Percentiles rank a stretch among this genome's conserved stretches.
These are phyloP conservation scores for Hyles euphorbiae DNA, from an alignment of 1,140 invertebrate species.

Conservation along the genomic window DNA sequence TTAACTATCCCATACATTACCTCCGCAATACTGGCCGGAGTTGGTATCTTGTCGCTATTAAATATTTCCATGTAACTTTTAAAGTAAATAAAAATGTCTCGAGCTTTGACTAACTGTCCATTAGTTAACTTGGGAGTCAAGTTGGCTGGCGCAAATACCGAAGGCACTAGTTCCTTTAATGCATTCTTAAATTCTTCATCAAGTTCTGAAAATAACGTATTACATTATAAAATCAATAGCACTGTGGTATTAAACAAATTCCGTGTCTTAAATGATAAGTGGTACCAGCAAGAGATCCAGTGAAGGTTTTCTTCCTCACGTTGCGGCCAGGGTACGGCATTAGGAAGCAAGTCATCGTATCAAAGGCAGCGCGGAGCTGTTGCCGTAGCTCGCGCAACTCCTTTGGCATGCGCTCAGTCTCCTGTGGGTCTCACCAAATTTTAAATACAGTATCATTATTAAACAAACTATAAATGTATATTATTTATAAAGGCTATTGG, in stretches of 20 bases:
- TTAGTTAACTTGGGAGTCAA: slow-evolving; percentile 2
- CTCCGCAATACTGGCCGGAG: not conserved
- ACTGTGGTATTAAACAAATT: too few species aligned
- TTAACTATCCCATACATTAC: not conserved
- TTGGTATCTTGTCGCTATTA: slow-evolving; percentile 5
- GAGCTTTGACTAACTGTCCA: not conserved
- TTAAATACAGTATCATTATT: too few species aligned
- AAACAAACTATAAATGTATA: too few species aligned
- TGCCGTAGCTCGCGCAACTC: slow-evolving; percentile 5
- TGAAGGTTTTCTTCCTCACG: not conserved
- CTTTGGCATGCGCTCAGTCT: not conserved
- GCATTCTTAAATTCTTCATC: not conserved
- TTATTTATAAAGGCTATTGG: too few species aligned
- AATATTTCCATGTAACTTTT: slow-evolving; percentile 9
- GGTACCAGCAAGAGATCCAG: slow-evolving; percentile 1
- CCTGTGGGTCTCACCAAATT: not conserved
- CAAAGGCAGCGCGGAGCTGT: slow-evolving; percentile 8
- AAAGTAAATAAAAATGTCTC: not conserved
- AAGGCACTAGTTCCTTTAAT: slow-evolving; percentile 2
- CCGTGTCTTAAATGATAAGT: too few species aligned
- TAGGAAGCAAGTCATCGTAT: slow-evolving; percentile 3
- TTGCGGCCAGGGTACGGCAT: slow-evolving; percentile 11
- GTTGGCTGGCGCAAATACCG: slow-evolving; percentile 4
- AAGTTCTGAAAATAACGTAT: not conserved
- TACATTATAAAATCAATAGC: not conserved